These are phyloP conservation scores for Perognathus longimembris DNA, from an alignment of 2,113 vertebrate species.

Conservation along the genomic window DNA sequence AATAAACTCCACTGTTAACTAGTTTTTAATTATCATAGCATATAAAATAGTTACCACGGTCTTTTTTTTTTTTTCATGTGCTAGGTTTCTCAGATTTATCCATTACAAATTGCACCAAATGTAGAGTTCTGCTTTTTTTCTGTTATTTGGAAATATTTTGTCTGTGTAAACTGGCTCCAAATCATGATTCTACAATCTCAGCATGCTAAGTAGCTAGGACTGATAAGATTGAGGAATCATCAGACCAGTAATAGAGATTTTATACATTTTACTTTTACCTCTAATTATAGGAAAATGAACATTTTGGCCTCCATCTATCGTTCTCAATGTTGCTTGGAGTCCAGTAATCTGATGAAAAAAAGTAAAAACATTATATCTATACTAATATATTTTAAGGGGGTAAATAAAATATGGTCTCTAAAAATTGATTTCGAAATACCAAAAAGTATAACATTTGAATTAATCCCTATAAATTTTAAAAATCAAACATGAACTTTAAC, in stretches of 20 bases:
- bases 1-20: too few species aligned
- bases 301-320: constrained; percentile 50
- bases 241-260: background rate
- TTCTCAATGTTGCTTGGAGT: constrained; percentile 78
- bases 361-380: background rate
- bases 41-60: too few species aligned
- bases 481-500: constrained; percentile 4
- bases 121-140: too few species aligned
- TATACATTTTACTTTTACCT: constrained; percentile 82
- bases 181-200: too few species aligned
- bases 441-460: background rate
- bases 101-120: too few species aligned
- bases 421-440: background rate
- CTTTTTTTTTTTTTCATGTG: too few species aligned
- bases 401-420: constrained; percentile 41
- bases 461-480: constrained; percentile 3
- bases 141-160: too few species aligned
- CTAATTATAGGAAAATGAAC: constrained; percentile 61
- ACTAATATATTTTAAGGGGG: background rate
- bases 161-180: too few species aligned
- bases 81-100: too few species aligned
- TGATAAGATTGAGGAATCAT: constrained; percentile 10
- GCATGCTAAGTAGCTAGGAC: background rate
- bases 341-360: constrained; percentile 78
- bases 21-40: too few species aligned